phyloP scores from a whole-genome alignment of 35 echinoderm and acorn worm genomes.

The Hemicentrotus pulcherrimus region DNA sequence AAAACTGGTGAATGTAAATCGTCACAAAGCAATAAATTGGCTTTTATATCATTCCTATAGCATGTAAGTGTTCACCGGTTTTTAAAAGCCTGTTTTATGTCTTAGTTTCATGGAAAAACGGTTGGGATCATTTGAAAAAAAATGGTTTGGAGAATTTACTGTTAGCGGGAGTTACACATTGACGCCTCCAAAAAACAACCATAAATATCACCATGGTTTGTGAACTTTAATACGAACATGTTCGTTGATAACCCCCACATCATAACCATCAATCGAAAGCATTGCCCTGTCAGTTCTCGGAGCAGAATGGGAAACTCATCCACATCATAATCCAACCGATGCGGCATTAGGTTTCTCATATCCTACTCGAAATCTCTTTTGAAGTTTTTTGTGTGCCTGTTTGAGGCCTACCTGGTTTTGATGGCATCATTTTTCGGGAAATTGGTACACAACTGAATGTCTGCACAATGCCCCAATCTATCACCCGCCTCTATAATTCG shows the following conservation, averaged over 20 bases:
- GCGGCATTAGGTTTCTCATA: no score
- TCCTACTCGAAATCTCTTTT: neutral
- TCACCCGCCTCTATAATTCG: neutral
- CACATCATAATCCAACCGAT: neutral
- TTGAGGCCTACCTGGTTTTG: neutral
- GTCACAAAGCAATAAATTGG: no score
- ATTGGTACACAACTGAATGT: neutral
- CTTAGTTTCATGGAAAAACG: no score
- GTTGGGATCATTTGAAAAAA: no score
- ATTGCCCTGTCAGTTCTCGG: neutral
- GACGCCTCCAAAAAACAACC: no score
- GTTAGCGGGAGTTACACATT: no score
- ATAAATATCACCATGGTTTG: no score
- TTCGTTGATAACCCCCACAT: neutral
- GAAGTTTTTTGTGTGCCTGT: neutral
- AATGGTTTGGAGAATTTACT: no score
- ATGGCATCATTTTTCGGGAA: neutral
- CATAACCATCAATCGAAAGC: conserved; percentile 8
- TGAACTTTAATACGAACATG: neutral
- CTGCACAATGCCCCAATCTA: neutral
- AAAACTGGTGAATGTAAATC: no score
- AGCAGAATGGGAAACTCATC: neutral
- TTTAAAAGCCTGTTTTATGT: no score
- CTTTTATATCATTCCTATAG: no score
- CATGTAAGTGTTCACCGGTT: no score